Base-by-base conservation (phyloP, 2,113 vertebrate species). In the Cervus canadensis region DNA sequence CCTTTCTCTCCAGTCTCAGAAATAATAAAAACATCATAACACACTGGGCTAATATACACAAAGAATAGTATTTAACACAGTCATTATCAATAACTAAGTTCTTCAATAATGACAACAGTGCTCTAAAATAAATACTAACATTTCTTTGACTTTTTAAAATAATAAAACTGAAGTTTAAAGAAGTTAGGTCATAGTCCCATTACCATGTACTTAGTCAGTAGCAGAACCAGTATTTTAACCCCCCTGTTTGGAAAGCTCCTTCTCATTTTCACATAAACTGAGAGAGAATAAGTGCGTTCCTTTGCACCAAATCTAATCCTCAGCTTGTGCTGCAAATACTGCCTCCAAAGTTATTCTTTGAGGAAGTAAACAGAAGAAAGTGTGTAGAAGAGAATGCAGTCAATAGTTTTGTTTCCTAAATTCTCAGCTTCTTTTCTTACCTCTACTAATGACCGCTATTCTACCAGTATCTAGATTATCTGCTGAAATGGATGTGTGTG, bases 271-370 rank as follows among this genome's bases (percentile, higher is more conserved):
- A 28, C 40, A 43, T 33, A 90, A 78, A 45, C 36, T 79, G 15
- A 59, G 28, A 62, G 17, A 19, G 9, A 93, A n/a, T 45, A 52
- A 43, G 13, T 45, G 11, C n/a, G 33, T 7, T 82, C 26, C 30
- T 25, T 87, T 64, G 52, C 36, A 67, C n/a, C 13, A 45, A 23
- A 33, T 48, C 59, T 26, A 82, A 71, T 43, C 10, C 30, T 59
- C 50, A 40, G 7, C 17, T 7, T 50, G 23, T 5, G 1, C 28
- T 8, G 19, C 2, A 56, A 9, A 2, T 30, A 28, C 10, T 33
- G 13, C 33, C 59, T 57, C 25, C 14, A 5, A 17, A 71, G n/a
- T 78, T 79, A 62, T 7, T n/a, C 17, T 8, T 11, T 52, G 33
- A n/a, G 50, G 19, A 43, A 33, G 28, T 52, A 71, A 81, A 82